A percentile compares a stretch with the other conserved stretches of the same genome.
These are phyloP conservation scores for Cephus runcator DNA, from an alignment of 2,888 invertebrate species.

Conservation along the genomic window DNA sequence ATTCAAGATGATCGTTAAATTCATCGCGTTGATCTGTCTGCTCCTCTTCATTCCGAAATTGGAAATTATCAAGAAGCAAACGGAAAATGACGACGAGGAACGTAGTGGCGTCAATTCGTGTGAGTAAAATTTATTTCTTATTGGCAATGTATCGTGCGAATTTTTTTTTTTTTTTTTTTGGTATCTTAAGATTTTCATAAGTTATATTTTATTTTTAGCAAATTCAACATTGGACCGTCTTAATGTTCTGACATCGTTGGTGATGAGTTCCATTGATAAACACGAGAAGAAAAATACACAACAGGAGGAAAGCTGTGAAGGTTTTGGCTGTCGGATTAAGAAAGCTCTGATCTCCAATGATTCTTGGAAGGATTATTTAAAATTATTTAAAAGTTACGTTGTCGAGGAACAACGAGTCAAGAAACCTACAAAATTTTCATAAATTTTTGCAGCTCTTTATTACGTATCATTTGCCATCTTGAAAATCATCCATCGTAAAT, in stretches of 20 bases:
- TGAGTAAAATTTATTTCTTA: constrained; percentile 9
- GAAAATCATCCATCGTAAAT: background rate
- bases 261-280: constrained; percentile 45
- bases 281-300: constrained; percentile 44
- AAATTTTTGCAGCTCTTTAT: background rate
- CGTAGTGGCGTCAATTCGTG: constrained; percentile 18
- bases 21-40: constrained; percentile 80
- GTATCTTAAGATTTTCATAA: background rate
- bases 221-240: constrained; percentile 30
- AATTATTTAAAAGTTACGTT: constrained; percentile 47
- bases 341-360: constrained; percentile 48
- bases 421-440: background rate
- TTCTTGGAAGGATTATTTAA: constrained; percentile 46
- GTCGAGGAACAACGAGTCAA: constrained; percentile 32
- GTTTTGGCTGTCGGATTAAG: constrained; percentile 66
- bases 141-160: background rate
- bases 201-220: constrained; percentile 27
- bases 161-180: background rate
- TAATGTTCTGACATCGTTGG: constrained; percentile 41
- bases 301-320: constrained; percentile 65
- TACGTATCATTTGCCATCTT: background rate
- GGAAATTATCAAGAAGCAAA: constrained; percentile 60
- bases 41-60: constrained; percentile 81
- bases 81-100: constrained; percentile 61
- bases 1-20: constrained; percentile 85